Conservation (phyloP, 2,888 invertebrate genomes). For the Timema cristinae region DNA sequence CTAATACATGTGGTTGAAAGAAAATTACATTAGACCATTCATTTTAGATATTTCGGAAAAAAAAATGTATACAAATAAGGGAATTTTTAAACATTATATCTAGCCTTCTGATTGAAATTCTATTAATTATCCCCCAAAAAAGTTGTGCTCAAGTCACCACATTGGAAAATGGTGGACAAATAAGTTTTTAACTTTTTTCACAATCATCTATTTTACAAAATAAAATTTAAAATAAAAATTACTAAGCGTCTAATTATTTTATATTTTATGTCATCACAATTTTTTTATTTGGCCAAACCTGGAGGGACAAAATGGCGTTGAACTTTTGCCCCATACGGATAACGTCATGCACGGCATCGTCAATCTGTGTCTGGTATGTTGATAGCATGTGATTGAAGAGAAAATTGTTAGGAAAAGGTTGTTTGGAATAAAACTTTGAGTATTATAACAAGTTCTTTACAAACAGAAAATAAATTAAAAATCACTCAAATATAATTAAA, state of each 20-base stretch:
- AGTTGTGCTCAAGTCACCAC: constrained; percentile 10
- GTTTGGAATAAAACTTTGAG: too few relatives aligned
- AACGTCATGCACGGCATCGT: background rate
- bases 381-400: too few relatives aligned
- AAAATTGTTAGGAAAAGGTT: too few relatives aligned
- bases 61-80: background rate
- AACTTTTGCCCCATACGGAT: background rate
- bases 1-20: too few relatives aligned
- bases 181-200: background rate
- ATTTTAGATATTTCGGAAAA: constrained; percentile 7
- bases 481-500: background rate
- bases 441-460: background rate
- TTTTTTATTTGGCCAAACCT: background rate
- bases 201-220: background rate
- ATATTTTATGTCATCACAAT: background rate
- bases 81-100: background rate
- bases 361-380: too few relatives aligned
- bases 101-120: background rate
- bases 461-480: background rate
- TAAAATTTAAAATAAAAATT: background rate
- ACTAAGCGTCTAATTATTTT: background rate
- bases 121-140: background rate
- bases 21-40: background rate
- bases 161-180: background rate
- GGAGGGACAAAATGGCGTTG: background rate